These are phyloP conservation scores for Dryobota labecula DNA, from an alignment of 2,888 invertebrate genomes.

Conservation along the genomic window DNA sequence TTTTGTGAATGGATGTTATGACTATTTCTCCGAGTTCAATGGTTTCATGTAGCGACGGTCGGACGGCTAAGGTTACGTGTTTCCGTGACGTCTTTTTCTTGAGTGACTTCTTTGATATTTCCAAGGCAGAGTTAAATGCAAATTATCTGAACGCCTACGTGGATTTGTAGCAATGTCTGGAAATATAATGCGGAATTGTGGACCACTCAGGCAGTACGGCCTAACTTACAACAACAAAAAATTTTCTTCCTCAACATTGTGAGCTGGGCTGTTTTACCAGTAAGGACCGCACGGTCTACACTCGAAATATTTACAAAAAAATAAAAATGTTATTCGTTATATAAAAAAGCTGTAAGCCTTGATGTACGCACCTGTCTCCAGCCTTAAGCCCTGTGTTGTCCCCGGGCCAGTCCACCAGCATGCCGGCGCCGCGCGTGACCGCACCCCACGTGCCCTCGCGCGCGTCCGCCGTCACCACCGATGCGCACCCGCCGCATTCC, in stretches of 20 bases:
- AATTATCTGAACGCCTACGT: background rate
- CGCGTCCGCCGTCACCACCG: slow-evolving; percentile 92
- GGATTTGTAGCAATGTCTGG: background rate
- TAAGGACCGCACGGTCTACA: background rate
- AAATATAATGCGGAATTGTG: background rate
- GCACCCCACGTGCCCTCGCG: slow-evolving; percentile 93
- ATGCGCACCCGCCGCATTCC: slow-evolving; percentile 80
- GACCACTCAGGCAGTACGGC: background rate
- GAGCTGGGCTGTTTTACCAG: too few relatives aligned
- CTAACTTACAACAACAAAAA: background rate
- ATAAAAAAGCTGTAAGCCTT: background rate
- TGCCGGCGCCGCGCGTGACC: slow-evolving; percentile 91
- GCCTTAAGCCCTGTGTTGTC: slow-evolving; percentile 94
- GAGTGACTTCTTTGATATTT: background rate
- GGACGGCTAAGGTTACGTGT: background rate
- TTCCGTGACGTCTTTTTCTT: background rate
- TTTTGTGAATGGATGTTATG: slow-evolving; percentile 40
- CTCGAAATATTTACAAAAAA: background rate
- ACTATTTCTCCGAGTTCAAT: slow-evolving; percentile 42
- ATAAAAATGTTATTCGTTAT: background rate
- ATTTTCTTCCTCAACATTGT: background rate
- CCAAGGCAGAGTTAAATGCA: background rate
- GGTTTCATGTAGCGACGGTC: background rate
- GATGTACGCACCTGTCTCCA: slow-evolving; percentile 92
- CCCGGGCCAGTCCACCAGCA: slow-evolving; percentile 95